phyloP scores from a whole-genome alignment of 2,888 invertebrate species.

The Eueremaeus valkanovi region DNA sequence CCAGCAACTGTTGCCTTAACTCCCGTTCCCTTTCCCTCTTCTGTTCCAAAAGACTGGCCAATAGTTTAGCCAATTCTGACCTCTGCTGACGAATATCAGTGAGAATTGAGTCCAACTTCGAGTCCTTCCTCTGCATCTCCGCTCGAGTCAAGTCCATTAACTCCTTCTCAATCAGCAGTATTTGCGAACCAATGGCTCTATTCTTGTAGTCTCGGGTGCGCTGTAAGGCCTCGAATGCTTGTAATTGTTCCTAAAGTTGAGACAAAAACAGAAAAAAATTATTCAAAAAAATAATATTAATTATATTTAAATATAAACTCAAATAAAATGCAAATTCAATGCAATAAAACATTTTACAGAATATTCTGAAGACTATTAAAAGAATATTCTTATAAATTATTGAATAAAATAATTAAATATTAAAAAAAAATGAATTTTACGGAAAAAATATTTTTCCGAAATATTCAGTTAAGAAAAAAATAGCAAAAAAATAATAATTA shows the following conservation, averaged over 20 bases:
- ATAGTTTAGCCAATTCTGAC: conserved; percentile 43
- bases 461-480: no score
- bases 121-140: conserved; percentile 44
- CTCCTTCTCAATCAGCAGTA: conserved; percentile 45
- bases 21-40: conserved; percentile 44
- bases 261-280: background rate
- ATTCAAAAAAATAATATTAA: background rate
- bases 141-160: conserved; percentile 43
- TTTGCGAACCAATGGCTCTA: conserved; percentile 37
- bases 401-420: no score
- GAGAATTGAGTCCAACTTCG: conserved; percentile 39
- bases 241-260: conserved; percentile 26
- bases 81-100: conserved; percentile 44
- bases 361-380: no score
- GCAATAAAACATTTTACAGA: background rate
- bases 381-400: no score
- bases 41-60: conserved; percentile 42
- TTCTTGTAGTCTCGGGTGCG: background rate
- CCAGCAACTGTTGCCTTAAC: conserved; percentile 55
- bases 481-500: conserved; percentile 6
- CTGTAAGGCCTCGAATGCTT: conserved; percentile 17
- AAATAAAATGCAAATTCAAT: no score
- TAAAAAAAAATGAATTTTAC: no score
- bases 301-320: no score
- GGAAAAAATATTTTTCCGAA: no score